Evolutionary conservation across 2,113 vertebrate species (phyloP), one percentile per base, ranked within the genome.

Genomic region (Phoxinus phoxinus): DNA sequence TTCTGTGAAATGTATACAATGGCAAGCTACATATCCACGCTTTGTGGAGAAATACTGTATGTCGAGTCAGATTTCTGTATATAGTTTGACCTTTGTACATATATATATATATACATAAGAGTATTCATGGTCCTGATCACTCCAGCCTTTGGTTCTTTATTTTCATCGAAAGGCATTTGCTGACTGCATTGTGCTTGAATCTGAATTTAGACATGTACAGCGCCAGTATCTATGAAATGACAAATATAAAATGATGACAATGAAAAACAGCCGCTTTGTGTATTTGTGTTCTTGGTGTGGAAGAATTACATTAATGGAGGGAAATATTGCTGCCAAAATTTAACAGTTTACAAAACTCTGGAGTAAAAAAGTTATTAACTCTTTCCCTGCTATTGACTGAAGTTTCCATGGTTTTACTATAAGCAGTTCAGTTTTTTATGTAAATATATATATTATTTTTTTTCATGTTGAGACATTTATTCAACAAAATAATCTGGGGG

Each of bases 161-260:
- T 86, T 90, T 87, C 51, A 92, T 94, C 91, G 89, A 93, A 93
- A 95, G 93, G 92, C 94, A 87, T 95, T 67, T 94, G 94, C 94
- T 95, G 93, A 93, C 93, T 93, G 94, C 95, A 95, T 94, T 94
- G 94, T 95, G 94, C 94, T 96, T 95, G 93, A 94, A 94, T 93
- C 92, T 93, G 91, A 94, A 86, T 93, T 93, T 95, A 95, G 94
- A 94, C 89, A 93, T 95, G 94, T 95, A 95, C 94, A 95, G 94
- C 94, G 94, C 93, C 74, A 79, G 92, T 94, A 94, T 94, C 92
- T 89, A 94, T 90, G 91, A 91, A 88, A 90, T 93, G 91, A 93
- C 90, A 94, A 93, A 88, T 81, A 90, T 88, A 86, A 87, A 84
- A 87, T 89, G 91, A 89, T 87, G 88, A 91, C 82, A 85, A 90